phyloP scores from a whole-genome alignment of 2,797 vertebrate genomes.

The Allobates femoralis region DNA sequence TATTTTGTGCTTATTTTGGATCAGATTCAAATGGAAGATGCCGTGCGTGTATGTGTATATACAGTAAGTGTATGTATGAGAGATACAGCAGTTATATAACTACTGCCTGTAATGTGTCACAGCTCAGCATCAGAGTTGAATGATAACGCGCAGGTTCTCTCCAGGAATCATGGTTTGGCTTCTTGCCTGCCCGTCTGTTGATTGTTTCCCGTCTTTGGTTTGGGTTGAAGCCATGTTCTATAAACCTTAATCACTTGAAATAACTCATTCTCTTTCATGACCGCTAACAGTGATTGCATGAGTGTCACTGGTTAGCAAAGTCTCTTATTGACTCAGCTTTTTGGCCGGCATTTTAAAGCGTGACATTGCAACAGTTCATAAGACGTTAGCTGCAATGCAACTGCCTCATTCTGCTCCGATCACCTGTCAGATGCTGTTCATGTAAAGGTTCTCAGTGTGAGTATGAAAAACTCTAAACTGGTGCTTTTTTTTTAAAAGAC shows the following conservation, averaged over 20 bases:
- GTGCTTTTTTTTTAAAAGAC: background rate
- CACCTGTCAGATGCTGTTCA: background rate
- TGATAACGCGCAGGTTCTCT: slow-evolving; percentile 47
- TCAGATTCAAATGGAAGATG: too few species aligned
- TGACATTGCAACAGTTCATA: background rate
- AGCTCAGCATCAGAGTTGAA: slow-evolving; percentile 16
- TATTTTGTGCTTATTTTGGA: too few species aligned
- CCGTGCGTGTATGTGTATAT: too few species aligned
- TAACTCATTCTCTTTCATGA: slow-evolving; percentile 1
- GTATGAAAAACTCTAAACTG: background rate
- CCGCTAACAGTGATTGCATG: slow-evolving; percentile 23
- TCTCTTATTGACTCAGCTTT: slow-evolving; percentile 6
- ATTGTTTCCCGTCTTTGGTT: slow-evolving; percentile 60
- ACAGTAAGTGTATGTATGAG: too few species aligned
- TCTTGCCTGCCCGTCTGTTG: slow-evolving; percentile 51
- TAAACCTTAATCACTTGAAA: slow-evolving; percentile 47
- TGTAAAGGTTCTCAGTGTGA: background rate
- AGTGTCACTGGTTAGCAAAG: background rate
- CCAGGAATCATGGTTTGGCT: slow-evolving; percentile 62
- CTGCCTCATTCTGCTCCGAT: background rate
- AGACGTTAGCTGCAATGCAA: background rate
- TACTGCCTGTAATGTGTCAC: background rate
- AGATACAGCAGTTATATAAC: background rate
- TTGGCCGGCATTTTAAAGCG: background rate
- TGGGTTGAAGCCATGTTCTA: slow-evolving; percentile 56